Evolutionary conservation across 2,888 invertebrate species (phyloP), one percentile per base, ranked within the genome.

Genomic region (Caenorhabditis wallacei): DNA sequence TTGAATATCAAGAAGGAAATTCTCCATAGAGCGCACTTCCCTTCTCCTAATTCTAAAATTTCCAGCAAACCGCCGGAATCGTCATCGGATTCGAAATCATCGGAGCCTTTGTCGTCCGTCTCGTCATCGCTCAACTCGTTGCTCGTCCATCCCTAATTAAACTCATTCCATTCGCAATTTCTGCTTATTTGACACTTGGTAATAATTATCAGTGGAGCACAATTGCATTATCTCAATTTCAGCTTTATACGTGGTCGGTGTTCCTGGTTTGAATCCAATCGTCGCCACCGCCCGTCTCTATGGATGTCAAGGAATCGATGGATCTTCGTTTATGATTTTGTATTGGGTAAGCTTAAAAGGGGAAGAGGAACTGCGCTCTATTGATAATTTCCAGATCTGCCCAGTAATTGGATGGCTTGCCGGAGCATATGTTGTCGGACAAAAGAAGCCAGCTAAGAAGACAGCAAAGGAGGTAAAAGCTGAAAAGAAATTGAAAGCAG

Each of bases 181-280:
- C 89, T 2, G 70, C 78, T 0, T 84, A 88, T 48, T 66, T 90
- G 51, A 85, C 85, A 10, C 56, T 84, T 30, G 89, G 89, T 89
- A 40, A 26, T 54, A 43, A 8, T 66, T 11, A 51, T 20, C 18
- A n/a, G 24, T 43, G 2, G 43, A 43, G 43, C 43, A 16, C 43
- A 13, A 13, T 43, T 43, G 11, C 30, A 30, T 30, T 5, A 30
- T 10, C 8, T 5, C 24, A 8, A 24, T 82, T 87, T 53, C 79
- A 91, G 91, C 89, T 2, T 75, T 91, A 4, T 82, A 79, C 66
- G 74, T 87, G 37, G 76, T 90, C 53, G 91, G 91, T n/a, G 88
- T 90, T 2, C 89, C 90, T 16, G 91, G 88, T n/a, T 71, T 91
- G 40, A 91, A 91, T 79, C 91, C 91, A 13, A 87, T 88, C n/a